Conservation (phyloP, 2,113 vertebrate species). For the Erythrocercus mccallii region DNA sequence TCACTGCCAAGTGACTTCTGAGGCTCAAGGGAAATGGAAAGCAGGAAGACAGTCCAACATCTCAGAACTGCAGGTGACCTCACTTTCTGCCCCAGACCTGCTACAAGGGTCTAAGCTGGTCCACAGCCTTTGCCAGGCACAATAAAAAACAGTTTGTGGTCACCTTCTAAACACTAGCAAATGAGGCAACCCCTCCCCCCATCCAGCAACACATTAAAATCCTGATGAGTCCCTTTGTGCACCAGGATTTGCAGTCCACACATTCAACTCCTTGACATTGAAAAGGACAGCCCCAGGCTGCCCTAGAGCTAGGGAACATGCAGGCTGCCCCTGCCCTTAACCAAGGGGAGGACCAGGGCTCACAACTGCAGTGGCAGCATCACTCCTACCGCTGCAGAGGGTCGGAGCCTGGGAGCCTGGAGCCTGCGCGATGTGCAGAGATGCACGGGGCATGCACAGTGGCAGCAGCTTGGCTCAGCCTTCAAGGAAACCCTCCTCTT, state of each 20-base stretch:
- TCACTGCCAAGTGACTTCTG: neutral
- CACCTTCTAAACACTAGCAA: neutral
- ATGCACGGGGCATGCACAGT: neutral
- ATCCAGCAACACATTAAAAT: neutral
- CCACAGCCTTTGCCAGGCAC: neutral
- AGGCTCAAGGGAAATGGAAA: neutral
- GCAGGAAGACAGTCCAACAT: neutral
- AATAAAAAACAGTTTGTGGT: neutral
- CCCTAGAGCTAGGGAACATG: rapidly evolving
- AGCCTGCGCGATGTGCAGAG: neutral
- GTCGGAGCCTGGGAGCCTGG: neutral
- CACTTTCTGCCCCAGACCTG: neutral
- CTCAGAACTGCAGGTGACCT: neutral
- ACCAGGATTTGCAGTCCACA: neutral
- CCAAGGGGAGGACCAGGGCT: neutral
- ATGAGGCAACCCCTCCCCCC: neutral
- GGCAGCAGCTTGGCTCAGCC: slow-evolving; percentile 57
- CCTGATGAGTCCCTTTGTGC: neutral
- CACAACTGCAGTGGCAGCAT: neutral
- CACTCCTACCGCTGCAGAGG: neutral
- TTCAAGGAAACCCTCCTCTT: slow-evolving; percentile 64
- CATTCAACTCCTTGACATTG: neutral
- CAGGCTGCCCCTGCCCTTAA: neutral
- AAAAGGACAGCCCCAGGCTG: neutral
- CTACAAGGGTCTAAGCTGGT: neutral